A percentile compares a stretch with the other conserved stretches of the same genome.
phyloP scores from a whole-genome alignment of 2,113 vertebrate genomes.

The Ciconia stormi region DNA sequence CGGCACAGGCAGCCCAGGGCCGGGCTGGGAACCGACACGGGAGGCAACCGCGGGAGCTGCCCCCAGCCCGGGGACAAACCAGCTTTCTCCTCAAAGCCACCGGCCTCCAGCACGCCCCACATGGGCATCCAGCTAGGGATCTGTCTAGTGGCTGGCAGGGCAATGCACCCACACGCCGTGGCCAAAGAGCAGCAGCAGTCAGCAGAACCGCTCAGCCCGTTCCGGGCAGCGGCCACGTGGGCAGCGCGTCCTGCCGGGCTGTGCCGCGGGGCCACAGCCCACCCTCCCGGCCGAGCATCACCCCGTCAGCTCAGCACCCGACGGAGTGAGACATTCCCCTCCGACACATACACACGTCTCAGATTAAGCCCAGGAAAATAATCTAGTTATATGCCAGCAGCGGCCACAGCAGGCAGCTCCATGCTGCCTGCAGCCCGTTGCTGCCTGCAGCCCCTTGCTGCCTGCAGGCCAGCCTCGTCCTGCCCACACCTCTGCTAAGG shows the following conservation, averaged over 20 bases:
- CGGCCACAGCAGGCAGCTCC: neutral
- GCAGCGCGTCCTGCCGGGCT: neutral
- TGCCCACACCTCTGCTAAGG: neutral
- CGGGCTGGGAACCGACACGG: neutral
- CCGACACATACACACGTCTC: neutral
- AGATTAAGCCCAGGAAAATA: conserved; percentile 49
- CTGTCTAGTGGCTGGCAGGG: neutral
- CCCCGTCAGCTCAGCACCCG: neutral
- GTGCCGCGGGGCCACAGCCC: no score
- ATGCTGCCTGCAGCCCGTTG: neutral
- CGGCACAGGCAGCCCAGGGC: neutral
- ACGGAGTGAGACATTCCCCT: neutral
- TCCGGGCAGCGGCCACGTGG: neutral
- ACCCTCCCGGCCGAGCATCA: neutral
- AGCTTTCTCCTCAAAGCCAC: neutral
- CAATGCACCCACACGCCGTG: neutral
- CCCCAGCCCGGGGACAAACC: neutral
- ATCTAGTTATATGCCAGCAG: conserved; percentile 52
- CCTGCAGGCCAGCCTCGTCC: neutral
- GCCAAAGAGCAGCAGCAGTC: neutral
- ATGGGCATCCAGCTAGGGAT: rapidly evolving
- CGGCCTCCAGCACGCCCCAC: neutral
- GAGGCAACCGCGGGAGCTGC: neutral
- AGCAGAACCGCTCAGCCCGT: neutral
- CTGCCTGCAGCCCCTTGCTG: neutral